Evolutionary conservation across 2,797 vertebrate species (phyloP).

Genomic region (Hapalemur alaotrensis): DNA sequence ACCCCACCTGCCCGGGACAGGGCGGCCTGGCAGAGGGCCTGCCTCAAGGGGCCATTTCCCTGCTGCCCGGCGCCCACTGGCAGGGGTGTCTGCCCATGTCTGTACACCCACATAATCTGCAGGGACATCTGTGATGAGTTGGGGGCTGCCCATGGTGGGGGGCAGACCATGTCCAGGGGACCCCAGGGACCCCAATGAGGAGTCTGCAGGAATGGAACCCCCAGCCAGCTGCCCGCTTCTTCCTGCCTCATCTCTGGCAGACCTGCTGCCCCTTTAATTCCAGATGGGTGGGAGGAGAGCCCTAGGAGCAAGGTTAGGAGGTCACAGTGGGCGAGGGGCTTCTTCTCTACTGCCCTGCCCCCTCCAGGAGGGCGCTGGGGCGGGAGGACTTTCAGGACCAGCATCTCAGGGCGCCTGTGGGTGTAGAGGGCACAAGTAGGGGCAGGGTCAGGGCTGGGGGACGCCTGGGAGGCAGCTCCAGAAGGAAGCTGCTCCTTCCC

Average conservation of each 20-base stretch:
- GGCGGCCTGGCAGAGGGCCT: not conserved
- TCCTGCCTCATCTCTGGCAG: not conserved
- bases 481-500: not conserved
- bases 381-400: not conserved
- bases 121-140: not conserved
- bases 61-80: not conserved
- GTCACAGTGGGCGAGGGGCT: not conserved
- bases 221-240: not conserved
- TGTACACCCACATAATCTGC: not conserved
- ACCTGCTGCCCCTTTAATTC: slow-evolving; percentile 32
- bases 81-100: not conserved
- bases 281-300: not conserved
- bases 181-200: not conserved
- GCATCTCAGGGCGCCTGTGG: not conserved
- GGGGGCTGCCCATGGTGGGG: not conserved
- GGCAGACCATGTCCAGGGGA: not conserved
- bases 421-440: not conserved
- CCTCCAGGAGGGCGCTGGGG: not conserved
- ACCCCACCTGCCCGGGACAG: not conserved
- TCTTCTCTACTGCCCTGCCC: not conserved
- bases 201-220: not conserved
- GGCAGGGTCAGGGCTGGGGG: not conserved
- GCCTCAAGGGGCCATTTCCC: not conserved
- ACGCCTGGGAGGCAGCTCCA: not conserved
- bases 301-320: not conserved